These are phyloP conservation scores for Cantharis flavilabris DNA, from an alignment of 2,888 invertebrate genomes.

Conservation along the genomic window DNA sequence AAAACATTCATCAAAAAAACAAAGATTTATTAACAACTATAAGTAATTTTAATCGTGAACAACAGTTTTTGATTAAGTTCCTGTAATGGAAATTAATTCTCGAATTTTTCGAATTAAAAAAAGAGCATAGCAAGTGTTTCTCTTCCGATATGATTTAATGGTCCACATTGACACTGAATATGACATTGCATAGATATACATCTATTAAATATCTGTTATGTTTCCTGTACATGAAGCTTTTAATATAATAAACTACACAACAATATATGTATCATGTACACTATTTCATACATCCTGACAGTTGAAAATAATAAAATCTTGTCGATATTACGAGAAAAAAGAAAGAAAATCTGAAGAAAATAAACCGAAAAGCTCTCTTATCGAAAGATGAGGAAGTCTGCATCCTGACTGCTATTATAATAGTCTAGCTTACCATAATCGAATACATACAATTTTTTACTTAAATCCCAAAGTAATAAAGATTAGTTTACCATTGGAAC, in stretches of 20 bases:
- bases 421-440: not conserved
- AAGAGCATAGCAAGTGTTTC: slow-evolving; percentile 33
- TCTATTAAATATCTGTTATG: slow-evolving; percentile 38
- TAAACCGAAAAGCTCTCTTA: not conserved
- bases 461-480: not conserved
- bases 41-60: not conserved
- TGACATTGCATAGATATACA: slow-evolving; percentile 36
- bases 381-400: not conserved
- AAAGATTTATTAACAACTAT: not conserved
- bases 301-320: not conserved
- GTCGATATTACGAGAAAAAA: not conserved
- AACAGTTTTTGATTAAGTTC: not conserved
- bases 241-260: not conserved
- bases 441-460: not conserved
- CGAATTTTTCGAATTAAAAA: not conserved
- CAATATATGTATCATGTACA: not conserved
- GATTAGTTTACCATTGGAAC: not conserved
- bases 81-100: not conserved
- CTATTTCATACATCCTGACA: not conserved
- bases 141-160: slow-evolving; percentile 35
- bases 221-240: slow-evolving; percentile 36
- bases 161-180: slow-evolving; percentile 33
- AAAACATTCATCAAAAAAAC: not conserved
- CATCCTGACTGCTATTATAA: not conserved
- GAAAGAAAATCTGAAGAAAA: not conserved